Base-by-base conservation (phyloP, 2,888 invertebrate species). In the Drosophila subsilvestris region DNA sequence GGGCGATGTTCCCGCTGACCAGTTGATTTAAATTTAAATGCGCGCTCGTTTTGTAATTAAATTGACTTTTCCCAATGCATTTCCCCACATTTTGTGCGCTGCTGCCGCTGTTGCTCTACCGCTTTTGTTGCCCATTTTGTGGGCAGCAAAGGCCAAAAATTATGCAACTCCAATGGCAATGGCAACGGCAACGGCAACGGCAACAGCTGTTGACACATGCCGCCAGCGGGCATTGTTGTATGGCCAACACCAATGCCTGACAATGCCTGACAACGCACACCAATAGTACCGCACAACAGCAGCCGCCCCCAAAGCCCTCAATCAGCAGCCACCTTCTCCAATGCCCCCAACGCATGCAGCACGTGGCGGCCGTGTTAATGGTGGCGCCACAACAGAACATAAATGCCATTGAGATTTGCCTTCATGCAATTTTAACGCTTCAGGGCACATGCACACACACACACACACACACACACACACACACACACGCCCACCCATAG, bases 191-290 rank as follows among this genome's bases (percentile, higher is more conserved):
- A 14, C 12, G 59, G 60, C 62, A 61, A 62, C 60, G 60, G 58
- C 72, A 72, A 60, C 80, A 86, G 80, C 79, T 86, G 86, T 86
- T 80, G 83, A 86, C 86, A 83, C 63, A 71, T 63, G 60, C 73
- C 71, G 74, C 79, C 71, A 67, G 69, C 63, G 74, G 77, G 76
- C 80, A 83, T 83, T 83, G 83, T 76, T 74, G 75, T 54, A 50
- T 66, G 56, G 67, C 55, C 54, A 49, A 71, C 71, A 71, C 71
- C 70, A 53, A 42, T 43, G 56, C 48, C 48, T 65, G 77, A 69
- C 61, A 73, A 58, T 63, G 56, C 50, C 58, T 65, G 70, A 63
- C 66, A 71, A 56, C 54, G 44, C 55, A 32, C 48, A 48, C 42
- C 42, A 17, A 6, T 25, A 6, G 17, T n/a, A 42, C 27, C 14